A percentile compares a stretch with the other conserved stretches of the same genome.
phyloP scores from a whole-genome alignment of 2,113 vertebrate genomes.

The Calyptomena viridis region DNA sequence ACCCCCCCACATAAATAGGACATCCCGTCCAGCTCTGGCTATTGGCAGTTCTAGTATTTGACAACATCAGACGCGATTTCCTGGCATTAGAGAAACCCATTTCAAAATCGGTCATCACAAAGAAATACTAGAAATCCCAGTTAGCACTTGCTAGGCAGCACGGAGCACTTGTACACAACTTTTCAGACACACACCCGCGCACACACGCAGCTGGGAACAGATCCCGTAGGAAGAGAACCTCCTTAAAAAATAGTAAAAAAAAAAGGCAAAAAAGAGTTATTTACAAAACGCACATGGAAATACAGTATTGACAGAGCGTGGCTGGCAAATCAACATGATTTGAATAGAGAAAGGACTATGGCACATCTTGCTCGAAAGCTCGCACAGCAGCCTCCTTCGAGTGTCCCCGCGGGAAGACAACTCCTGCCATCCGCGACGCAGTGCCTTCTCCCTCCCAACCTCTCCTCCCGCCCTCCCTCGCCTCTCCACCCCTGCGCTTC shows the following conservation, averaged over 20 bases:
- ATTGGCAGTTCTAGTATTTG: conserved; percentile 75
- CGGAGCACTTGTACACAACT: conserved; percentile 61
- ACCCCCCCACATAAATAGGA: conserved; percentile 71
- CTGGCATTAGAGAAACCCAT: conserved; percentile 82
- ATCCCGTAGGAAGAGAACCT: conserved; percentile 47
- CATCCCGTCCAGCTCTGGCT: conserved; percentile 67
- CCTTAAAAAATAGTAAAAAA: conserved; percentile 52
- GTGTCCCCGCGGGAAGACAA: neutral
- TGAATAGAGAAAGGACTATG: conserved; percentile 64
- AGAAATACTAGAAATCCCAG: conserved; percentile 78
- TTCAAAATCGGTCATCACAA: conserved; percentile 96
- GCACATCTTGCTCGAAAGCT: conserved; percentile 56
- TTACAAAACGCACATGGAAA: conserved; percentile 61
- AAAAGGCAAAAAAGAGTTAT: neutral
- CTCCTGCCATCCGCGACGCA: neutral
- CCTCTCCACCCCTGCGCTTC: conserved; percentile 6
- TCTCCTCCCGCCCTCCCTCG: neutral
- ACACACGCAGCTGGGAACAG: conserved; percentile 59
- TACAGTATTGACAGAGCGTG: conserved; percentile 57
- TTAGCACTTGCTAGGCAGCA: conserved; percentile 60
- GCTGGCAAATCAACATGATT: conserved; percentile 73
- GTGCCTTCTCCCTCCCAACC: neutral
- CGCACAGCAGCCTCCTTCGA: conserved; percentile 46
- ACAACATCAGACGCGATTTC: conserved; percentile 91
- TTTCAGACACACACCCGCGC: conserved; percentile 51